Conservation (phyloP, 2,113 vertebrate species). For the Albula goreensis region DNA sequence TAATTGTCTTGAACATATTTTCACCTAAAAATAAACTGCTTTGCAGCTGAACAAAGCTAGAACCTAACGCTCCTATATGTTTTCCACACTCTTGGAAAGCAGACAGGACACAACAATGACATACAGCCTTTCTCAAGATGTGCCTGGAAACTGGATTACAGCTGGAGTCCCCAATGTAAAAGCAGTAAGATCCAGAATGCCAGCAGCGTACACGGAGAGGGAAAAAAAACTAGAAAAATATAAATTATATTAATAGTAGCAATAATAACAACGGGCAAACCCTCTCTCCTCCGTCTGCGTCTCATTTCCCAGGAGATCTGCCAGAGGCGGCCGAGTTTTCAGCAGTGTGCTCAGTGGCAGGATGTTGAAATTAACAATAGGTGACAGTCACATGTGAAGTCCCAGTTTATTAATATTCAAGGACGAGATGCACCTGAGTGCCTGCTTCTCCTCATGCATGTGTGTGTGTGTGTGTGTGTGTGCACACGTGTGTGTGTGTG, state of each 20-base stretch:
- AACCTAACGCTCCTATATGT: slow-evolving; percentile 25
- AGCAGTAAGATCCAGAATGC: background rate
- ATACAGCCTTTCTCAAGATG: background rate
- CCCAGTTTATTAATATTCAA: slow-evolving; percentile 16
- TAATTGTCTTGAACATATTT: too few relatives aligned
- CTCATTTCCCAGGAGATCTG: background rate
- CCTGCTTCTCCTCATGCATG: background rate
- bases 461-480: background rate
- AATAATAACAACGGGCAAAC: background rate
- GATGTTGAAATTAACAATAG: background rate
- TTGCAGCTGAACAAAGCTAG: background rate
- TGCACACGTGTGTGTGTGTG: background rate
- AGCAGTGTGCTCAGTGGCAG: background rate
- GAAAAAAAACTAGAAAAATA: background rate
- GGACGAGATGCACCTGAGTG: slow-evolving; percentile 5
- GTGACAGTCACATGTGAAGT: slow-evolving; percentile 17
- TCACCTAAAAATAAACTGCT: too few relatives aligned
- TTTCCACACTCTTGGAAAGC: slow-evolving; percentile 11
- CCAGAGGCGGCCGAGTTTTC: background rate
- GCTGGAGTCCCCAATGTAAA: background rate
- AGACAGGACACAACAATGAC: background rate
- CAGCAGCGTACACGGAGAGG: background rate
- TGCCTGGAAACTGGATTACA: background rate
- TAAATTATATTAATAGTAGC: slow-evolving; percentile 1
- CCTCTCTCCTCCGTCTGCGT: background rate